Evolutionary conservation across 2,888 invertebrate species (phyloP), one percentile per base, ranked within the genome.

Genomic region (Lissonota sp.): DNA sequence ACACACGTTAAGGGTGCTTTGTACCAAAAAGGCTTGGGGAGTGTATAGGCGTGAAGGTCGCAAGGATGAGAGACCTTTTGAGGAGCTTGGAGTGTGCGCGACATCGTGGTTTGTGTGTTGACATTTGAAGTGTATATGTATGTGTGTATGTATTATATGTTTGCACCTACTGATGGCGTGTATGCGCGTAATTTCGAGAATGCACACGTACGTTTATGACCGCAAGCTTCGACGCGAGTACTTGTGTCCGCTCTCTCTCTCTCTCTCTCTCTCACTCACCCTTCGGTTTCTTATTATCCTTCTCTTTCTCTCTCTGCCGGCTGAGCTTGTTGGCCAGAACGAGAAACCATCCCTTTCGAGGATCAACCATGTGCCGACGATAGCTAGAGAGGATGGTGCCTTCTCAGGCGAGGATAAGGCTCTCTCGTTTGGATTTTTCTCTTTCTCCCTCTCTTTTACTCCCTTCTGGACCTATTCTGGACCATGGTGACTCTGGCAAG

Each of bases 401-500:
- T 66, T 40, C 49, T 26, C 74, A 40, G 66, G 60, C 39, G 51
- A 62, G 60, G 51, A 66, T 67, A 46, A 46, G 69, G 40, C 14
- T 55, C 62, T 42, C 4, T 40, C 44, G 44, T 10, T 10, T 44
- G 44, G 44, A 44, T 44, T 44, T 4, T 4, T 44, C 44, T 8
- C 44, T 44, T 12, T 53, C n/a, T 12, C 53, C 2, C 75, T 58
- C 7, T 40, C 42, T 14, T 40, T 62, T 46, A 12, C 37, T 51
- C 57, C n/a, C 37, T 57, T 26, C 26, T 57, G 46, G 66, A 57
- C 57, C 57, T 16, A 39, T 63, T 72, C 58, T 12, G 12, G 16
- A 49, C 63, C 67, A 42, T 67, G 7, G 55, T 75, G 83, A 7
- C 71, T 51, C 82, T 90, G 90, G 90, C 90, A 83, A 73, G 60